These are phyloP conservation scores for Spodoptera litura DNA, from an alignment of 1,140 invertebrate species.

Conservation along the genomic window DNA sequence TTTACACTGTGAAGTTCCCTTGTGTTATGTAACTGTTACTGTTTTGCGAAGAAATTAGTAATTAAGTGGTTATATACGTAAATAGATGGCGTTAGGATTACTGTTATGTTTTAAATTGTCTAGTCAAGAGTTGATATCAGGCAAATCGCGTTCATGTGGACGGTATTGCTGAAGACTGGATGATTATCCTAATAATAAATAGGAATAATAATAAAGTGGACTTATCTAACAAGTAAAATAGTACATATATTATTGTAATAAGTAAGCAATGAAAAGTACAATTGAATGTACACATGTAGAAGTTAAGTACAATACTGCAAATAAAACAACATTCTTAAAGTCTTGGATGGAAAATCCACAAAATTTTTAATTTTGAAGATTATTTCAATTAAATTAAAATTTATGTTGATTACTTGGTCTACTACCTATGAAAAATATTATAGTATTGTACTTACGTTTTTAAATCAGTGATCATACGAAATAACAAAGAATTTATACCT, in stretches of 20 bases:
- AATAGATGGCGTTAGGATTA: background rate
- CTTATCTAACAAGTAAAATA: slow-evolving; percentile 2
- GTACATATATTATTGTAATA: slow-evolving; percentile 5
- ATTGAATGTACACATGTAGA: background rate
- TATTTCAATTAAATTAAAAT: no score
- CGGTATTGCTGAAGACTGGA: slow-evolving; percentile 61
- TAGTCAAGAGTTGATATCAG: slow-evolving; percentile 67
- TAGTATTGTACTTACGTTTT: no score
- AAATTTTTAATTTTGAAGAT: no score
- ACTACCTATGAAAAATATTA: no score
- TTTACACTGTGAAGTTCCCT: slow-evolving; percentile 1
- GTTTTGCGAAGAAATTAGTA: slow-evolving; percentile 17
- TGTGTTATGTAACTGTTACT: slow-evolving; percentile 25
- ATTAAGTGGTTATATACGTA: slow-evolving; percentile 27
- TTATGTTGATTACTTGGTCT: no score
- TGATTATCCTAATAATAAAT: slow-evolving; percentile 39
- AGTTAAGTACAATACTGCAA: slow-evolving; percentile 19
- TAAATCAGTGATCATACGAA: no score
- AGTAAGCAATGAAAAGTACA: slow-evolving; percentile 2
- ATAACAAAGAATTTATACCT: no score
- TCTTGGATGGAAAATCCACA: no score
- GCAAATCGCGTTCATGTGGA: slow-evolving; percentile 49
- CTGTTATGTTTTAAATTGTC: slow-evolving; percentile 52
- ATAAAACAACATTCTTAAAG: background rate
- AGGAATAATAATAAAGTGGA: slow-evolving; percentile 8